Base-by-base conservation (phyloP, 2,797 vertebrate genomes). In the Diceros bicornis region DNA sequence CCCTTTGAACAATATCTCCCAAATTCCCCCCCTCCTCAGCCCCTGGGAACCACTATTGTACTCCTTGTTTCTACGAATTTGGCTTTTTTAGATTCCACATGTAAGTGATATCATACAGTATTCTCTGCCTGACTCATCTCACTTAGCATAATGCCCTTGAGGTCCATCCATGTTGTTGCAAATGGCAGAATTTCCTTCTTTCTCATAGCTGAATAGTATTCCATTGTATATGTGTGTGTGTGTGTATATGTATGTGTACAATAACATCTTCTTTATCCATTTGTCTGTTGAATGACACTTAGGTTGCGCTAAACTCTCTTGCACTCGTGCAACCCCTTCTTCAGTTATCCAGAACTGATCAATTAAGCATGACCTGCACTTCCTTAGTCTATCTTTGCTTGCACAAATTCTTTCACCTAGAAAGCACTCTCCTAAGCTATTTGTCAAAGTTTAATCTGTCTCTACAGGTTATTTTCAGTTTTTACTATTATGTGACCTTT, bases 71-170 rank as follows among this genome's bases (percentile, higher is more conserved):
- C 29, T 37, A 29, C 47, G 4, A 68, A 10, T 50, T 83, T 25
- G 37, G 18, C 47, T 71, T 75, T 87, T 86, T 71, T 25, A 69
- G 29, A 37, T 79, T 86, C 18, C 47, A 64, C 34, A 72, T 91
- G 11, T 52, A 79, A 44, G 13, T 41, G 61, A 66, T 25, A 34
- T 8, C 32, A 64, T 20, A 29, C 25, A 62, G 9, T 41, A 17
- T 52, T 78, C n/a, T 85, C n/a, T 78, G 16, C 41, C 16, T 86
- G 14, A 68, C 47, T 41, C 64, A 64, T 32, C 21, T n/a, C 20
- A 44, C 3, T 68, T 20, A 27, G 27, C 29, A 57, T 18, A 55
- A 66, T 55, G 29, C 37, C 44, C 23, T 37, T 0, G 37, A 34
- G n/a, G 6, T 55, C 29, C 29, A 86, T 64, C n/a, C n/a, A 62